Conservation (phyloP, 2,113 vertebrate genomes). For the Nicator chloris region DNA sequence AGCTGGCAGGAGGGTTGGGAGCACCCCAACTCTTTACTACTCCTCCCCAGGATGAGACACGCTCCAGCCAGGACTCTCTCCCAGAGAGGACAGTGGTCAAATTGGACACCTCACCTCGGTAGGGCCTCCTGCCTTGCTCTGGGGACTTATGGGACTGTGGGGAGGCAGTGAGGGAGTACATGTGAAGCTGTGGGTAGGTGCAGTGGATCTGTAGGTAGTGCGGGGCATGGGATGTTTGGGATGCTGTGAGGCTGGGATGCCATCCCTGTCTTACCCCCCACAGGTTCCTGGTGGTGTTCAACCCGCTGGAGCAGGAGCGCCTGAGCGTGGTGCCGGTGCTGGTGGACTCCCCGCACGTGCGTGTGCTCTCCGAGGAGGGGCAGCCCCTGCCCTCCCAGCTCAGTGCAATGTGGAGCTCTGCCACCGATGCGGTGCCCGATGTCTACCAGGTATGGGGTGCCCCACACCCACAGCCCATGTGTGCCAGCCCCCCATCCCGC, state of each 20-base stretch:
- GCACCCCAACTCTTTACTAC: background rate
- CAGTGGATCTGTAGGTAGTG: background rate
- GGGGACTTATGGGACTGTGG: rapidly evolving
- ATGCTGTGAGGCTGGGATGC: background rate
- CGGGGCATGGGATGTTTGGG: rapidly evolving
- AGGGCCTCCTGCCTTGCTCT: background rate
- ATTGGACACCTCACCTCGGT: slow-evolving; percentile 85
- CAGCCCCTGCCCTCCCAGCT: slow-evolving; percentile 88
- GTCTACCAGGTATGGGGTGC: slow-evolving; percentile 81
- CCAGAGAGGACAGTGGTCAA: slow-evolving; percentile 89
- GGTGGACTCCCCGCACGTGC: slow-evolving; percentile 80
- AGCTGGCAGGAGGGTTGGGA: background rate
- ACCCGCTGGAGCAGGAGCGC: slow-evolving; percentile 89
- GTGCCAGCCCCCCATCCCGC: rapidly evolving
- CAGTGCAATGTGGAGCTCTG: slow-evolving; percentile 81
- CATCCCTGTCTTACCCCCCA: background rate
- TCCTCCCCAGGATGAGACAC: slow-evolving; percentile 81
- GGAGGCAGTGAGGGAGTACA: background rate
- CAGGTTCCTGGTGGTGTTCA: slow-evolving; percentile 93
- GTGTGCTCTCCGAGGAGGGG: slow-evolving; percentile 87
- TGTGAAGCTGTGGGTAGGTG: background rate
- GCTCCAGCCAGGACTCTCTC: slow-evolving; percentile 87
- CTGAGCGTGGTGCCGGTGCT: slow-evolving; percentile 83
- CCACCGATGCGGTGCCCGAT: slow-evolving; percentile 74
- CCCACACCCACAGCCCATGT: rapidly evolving